Conservation (phyloP, 2,113 vertebrate species). For the Regulus satrapa region DNA sequence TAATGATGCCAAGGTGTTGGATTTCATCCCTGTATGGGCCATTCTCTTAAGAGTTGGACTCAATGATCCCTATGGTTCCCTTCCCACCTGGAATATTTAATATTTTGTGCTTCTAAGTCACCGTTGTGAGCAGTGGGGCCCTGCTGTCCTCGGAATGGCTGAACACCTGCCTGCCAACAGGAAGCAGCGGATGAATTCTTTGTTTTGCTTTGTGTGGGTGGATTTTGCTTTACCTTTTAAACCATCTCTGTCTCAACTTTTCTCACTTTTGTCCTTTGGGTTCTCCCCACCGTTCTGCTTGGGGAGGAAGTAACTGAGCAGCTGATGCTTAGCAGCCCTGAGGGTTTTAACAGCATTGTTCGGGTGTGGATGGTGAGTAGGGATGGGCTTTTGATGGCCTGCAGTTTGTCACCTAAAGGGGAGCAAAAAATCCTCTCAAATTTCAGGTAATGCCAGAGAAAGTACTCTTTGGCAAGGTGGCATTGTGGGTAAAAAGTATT, state of each 20-base stretch:
- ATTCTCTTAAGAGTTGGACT: background rate
- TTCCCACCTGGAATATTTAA: background rate
- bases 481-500: background rate
- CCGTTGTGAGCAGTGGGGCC: fast-evolving
- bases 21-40: background rate
- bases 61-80: background rate
- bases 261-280: background rate
- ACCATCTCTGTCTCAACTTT: background rate
- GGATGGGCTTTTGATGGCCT: background rate
- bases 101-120: background rate
- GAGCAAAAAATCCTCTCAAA: background rate
- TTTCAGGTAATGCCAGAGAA: background rate
- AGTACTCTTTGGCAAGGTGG: background rate
- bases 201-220: fast-evolving
- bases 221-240: background rate
- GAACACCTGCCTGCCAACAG: background rate
- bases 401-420: background rate
- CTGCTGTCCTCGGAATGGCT: background rate
- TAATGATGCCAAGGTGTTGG: background rate
- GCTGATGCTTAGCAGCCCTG: background rate
- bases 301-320: fast-evolving
- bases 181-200: background rate
- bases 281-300: fast-evolving
- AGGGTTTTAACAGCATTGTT: background rate
- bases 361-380: background rate